These are phyloP conservation scores for Benitochromis conjunctus DNA, from an alignment of 2,113 vertebrate species.

Conservation along the genomic window DNA sequence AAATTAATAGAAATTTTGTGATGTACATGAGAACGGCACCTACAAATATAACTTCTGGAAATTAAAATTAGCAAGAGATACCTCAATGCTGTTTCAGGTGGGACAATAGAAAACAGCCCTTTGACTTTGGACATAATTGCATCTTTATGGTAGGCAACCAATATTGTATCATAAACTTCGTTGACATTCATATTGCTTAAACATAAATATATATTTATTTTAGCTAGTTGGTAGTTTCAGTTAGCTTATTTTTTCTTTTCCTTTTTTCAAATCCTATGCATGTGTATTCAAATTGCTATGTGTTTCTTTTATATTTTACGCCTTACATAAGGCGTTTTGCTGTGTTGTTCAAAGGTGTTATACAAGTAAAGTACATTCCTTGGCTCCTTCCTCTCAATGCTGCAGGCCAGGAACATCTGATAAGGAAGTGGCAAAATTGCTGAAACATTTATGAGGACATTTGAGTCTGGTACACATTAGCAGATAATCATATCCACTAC, in stretches of 20 bases:
- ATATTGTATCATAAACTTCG: background rate
- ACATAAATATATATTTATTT: background rate
- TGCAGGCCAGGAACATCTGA: background rate
- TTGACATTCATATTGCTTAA: background rate
- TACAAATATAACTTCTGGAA: rapidly evolving
- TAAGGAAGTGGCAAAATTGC: background rate
- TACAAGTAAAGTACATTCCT: background rate
- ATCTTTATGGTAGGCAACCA: background rate
- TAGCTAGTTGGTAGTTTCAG: background rate
- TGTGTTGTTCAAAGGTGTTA: background rate
- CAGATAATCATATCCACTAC: background rate
- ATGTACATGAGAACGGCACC: background rate
- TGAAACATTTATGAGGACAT: constrained; percentile 12
- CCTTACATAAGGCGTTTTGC: background rate
- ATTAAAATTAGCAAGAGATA: background rate
- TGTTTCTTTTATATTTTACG: background rate
- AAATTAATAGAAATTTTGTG: background rate
- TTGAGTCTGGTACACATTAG: background rate
- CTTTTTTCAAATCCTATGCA: background rate
- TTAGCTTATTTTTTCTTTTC: background rate
- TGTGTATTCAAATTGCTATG: background rate
- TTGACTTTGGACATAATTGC: background rate
- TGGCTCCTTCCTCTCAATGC: background rate
- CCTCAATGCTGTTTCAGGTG: background rate
- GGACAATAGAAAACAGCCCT: background rate